Base-by-base conservation (phyloP, 1,140 invertebrate genomes). In the Aplysia californica region DNA sequence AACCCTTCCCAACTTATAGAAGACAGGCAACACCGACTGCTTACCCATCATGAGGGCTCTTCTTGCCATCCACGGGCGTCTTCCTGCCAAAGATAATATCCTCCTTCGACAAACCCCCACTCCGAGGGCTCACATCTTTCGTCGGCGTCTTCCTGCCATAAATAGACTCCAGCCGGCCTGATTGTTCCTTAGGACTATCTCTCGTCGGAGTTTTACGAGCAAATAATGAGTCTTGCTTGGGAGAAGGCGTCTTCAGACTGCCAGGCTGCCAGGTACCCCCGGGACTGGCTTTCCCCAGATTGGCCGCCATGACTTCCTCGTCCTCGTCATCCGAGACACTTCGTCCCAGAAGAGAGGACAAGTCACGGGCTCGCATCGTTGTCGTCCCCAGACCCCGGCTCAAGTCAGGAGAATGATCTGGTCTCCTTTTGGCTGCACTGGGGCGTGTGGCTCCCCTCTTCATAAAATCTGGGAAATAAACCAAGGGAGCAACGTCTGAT, bases 71-170 rank as follows among this genome's bases (percentile, higher is more conserved):
- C 6, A 29, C 44, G 23, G 71, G 71, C 20, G 58, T 74, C 33
- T 56, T 74, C 31, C 58, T 64, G 56, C 71, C 71, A 73, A 73
- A 73, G 23, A 73, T 73, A 38, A 59, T 61, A 6, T 73, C 70
- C 41, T 73, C 70, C 35, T 73, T 73, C 20, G 55, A 31, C 23
- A 73, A 73, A 5, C 15, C 20, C 33, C 26, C 6, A 50, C 29
- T 61, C 26, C 6, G 10, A 26, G 58, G 29, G 26, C 35, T 44
- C 23, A n/a, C 23, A 26, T 64, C 71, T n/a, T 65, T 64, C 18
- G 33, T 35, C 3, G 71, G 71, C 44, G 71, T 74, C 26, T 74
- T 74, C 20, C 71, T 5, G 21, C 59, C 71, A 74, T 10, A 18
- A 29, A 74, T 33, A 20, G 35, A 56, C 35, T 65, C 71, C 10